Evolutionary conservation across 1,140 invertebrate genomes (phyloP).

Genomic region (Rhopalosiphum padi): DNA sequence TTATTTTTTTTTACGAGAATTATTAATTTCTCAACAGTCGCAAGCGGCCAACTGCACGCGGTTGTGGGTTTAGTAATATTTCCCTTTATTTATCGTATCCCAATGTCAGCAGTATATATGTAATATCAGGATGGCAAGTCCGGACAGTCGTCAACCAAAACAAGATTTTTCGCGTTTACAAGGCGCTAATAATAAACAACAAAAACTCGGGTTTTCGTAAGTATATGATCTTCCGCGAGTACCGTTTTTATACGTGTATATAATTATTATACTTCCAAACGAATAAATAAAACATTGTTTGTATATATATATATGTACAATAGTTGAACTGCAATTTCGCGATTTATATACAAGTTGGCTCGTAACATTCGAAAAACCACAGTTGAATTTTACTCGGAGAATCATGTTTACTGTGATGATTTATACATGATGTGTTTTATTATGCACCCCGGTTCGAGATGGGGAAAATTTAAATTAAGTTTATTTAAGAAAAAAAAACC

Average conservation of each 20-base stretch:
- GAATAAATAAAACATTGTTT: background rate
- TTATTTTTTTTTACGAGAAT: background rate
- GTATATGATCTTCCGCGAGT: background rate
- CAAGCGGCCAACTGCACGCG: too few relatives aligned
- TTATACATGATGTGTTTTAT: background rate
- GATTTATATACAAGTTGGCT: background rate
- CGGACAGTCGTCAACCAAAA: background rate
- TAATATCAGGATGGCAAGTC: background rate
- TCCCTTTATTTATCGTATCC: background rate
- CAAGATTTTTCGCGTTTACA: background rate
- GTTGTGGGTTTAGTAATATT: background rate
- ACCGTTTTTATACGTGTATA: background rate
- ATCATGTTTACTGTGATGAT: background rate
- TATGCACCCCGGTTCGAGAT: background rate
- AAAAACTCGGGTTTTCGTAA: background rate
- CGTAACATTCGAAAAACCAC: background rate
- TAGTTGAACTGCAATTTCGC: background rate
- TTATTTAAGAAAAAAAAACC: background rate
- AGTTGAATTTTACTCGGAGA: background rate
- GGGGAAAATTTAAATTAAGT: background rate
- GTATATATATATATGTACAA: background rate
- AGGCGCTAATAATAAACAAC: background rate
- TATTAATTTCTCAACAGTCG: constrained; percentile 19
- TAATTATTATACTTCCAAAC: background rate
- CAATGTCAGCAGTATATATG: background rate